These are phyloP conservation scores for Seladonia tumulorum DNA, from an alignment of 2,888 invertebrate species.

Conservation along the genomic window DNA sequence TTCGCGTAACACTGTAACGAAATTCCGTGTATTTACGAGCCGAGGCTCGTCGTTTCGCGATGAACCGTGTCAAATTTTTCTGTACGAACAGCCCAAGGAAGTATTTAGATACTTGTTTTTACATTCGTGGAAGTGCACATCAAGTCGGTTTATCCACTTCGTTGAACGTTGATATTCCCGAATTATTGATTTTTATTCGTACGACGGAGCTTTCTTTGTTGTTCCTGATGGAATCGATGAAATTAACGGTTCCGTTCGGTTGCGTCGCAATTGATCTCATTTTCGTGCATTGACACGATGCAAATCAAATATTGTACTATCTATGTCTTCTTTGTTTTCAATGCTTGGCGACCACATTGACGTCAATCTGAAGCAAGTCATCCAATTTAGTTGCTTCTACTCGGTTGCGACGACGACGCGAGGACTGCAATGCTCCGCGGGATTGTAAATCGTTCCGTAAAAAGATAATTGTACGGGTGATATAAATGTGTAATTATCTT, in stretches of 20 bases:
- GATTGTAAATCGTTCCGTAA: not conserved
- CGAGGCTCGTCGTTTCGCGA: not conserved
- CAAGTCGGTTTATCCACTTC: not conserved
- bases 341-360: not conserved
- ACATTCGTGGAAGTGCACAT: not conserved
- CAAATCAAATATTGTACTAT: not conserved
- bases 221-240: not conserved
- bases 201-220: not conserved
- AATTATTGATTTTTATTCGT: not conserved
- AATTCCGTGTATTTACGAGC: not conserved
- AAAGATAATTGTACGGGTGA: not conserved
- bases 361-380: constrained; percentile 9
- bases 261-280: not conserved
- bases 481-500: not conserved
- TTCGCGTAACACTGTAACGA: not conserved
- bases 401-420: not conserved
- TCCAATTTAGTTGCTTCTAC: not conserved
- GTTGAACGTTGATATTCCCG: not conserved
- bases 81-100: not conserved
- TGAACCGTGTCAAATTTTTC: not conserved
- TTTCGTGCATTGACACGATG: constrained; percentile 7
- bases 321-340: not conserved
- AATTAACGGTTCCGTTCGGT: not conserved
- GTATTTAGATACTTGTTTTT: not conserved
- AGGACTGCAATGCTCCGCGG: not conserved